These are phyloP conservation scores for Phalacrocorax pelagicus DNA, from an alignment of 2,113 vertebrate genomes.

Conservation along the genomic window DNA sequence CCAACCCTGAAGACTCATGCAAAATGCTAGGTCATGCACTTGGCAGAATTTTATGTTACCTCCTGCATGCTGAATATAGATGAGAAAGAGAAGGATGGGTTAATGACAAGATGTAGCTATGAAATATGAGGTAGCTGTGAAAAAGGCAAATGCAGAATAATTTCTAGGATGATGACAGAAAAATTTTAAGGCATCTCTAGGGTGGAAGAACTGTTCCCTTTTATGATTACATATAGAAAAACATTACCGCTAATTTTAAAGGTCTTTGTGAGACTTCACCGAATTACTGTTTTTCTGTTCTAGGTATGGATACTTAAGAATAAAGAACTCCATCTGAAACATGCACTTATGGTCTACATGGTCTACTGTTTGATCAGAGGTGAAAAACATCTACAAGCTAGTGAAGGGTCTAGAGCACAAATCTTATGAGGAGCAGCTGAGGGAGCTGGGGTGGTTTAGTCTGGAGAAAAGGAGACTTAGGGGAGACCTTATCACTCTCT, in stretches of 20 bases:
- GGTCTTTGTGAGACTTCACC: background rate
- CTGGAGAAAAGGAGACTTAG: too few species aligned
- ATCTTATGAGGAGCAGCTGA: too few species aligned
- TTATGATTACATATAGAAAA: background rate
- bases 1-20: background rate
- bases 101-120: background rate
- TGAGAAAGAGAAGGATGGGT: background rate
- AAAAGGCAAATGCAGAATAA: background rate
- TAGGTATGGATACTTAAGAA: background rate
- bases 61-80: background rate
- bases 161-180: background rate
- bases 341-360: background rate
- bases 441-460: too few species aligned
- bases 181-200: background rate
- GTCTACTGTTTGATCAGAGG: background rate
- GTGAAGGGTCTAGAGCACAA: too few species aligned
- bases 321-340: background rate
- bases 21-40: slow-evolving; percentile 35
- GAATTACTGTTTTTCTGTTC: background rate
- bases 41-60: slow-evolving; percentile 15
- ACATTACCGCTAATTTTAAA: background rate
- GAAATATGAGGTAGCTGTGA: background rate
- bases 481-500: too few species aligned
- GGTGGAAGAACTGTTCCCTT: background rate
- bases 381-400: background rate